Evolutionary conservation across 2,113 vertebrate genomes (phyloP).

Genomic region (Eulemur macaco): DNA sequence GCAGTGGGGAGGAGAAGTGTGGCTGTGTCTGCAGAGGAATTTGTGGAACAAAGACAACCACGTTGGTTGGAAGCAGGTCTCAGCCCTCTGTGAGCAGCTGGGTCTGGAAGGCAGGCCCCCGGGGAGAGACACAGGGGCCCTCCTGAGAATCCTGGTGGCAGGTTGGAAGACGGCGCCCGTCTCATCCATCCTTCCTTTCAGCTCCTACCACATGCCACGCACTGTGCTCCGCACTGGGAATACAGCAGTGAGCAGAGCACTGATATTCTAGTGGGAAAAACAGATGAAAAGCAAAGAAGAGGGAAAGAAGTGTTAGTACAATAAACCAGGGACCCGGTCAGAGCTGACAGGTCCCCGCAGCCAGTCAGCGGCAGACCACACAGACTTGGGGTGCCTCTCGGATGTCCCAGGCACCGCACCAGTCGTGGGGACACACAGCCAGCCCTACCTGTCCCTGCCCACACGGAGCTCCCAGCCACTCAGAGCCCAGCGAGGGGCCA

Average conservation of each 20-base stretch:
- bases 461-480: not conserved
- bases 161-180: not conserved
- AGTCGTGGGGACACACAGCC: fast-evolving
- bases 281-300: not conserved
- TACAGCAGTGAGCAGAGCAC: not conserved
- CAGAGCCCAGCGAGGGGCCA: fast-evolving
- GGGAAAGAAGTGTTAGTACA: not conserved
- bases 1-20: not conserved
- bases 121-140: fast-evolving
- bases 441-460: not conserved
- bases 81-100: not conserved
- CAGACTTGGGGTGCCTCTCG: not conserved
- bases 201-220: not conserved
- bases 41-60: not conserved
- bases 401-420: not conserved
- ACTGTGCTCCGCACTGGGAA: not conserved
- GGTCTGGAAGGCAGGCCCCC: not conserved
- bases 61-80: not conserved
- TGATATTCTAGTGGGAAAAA: not conserved
- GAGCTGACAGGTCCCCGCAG: fast-evolving
- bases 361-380: not conserved
- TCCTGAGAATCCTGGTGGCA: not conserved
- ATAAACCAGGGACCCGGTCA: fast-evolving
- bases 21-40: not conserved
- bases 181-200: not conserved